Base-by-base conservation (phyloP, 92 coral and sea anemone species). In the Zoanthus sociatus region DNA sequence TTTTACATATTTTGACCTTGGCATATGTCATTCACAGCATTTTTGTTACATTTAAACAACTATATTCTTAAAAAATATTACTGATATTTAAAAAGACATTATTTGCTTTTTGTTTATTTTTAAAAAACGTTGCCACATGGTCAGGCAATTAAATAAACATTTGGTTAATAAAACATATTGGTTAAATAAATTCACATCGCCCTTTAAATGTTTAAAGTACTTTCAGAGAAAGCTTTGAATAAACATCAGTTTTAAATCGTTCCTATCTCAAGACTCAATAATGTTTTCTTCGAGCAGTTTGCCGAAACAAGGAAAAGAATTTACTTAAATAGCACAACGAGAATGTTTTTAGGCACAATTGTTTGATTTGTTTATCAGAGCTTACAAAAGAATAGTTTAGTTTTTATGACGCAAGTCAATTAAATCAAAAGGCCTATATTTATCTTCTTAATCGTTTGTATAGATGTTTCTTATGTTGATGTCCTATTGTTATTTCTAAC, bases 371-470 rank as follows among this genome's bases (percentile, higher is more conserved):
- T 77, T 30, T 54, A 11, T 53, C 9, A 13, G 16, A 12, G 9
- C 26, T n/a, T 77, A 13, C 9, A 31, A 51, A 2, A 11, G 55
- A 17, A 63, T 18, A 20, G 3, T 17, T 63, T 63, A 77, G 20
- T 67, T 58, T 30, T 20, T 56, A 77, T 77, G 82, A 77, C 82
- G 82, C 46, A 26, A 77, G 15, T 20, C 66, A 77, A 77, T 77
- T 32, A 53, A 31, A 8, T 12, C 21, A 51, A 0, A 1, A 48
- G 82, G 47, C 82, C 68, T 13, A 53, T 53, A 77, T 77, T 21
- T 54, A 77, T 77, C 10, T 20, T 1, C 69, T 63, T 63, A 63
- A 63, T 63, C 26, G 21, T 63, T 18, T 63, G 26, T 17, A 63
- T 63, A 63, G 78, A 51, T 16, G 4, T 74, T 32, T 74, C 7